Base-by-base conservation (phyloP, 2,113 vertebrate species). In the Willisornis vidua region DNA sequence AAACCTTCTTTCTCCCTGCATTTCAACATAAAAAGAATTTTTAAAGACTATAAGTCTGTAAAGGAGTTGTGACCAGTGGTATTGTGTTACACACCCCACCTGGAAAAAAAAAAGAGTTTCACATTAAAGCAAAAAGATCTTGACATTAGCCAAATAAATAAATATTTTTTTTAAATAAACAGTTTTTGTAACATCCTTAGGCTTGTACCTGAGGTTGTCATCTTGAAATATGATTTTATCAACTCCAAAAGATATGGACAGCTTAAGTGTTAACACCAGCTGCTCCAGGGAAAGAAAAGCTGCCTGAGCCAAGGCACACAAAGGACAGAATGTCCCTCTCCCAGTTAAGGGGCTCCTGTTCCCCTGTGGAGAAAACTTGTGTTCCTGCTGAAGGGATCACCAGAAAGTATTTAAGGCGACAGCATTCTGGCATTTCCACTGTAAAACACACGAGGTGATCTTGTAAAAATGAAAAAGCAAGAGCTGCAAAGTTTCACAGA, bases 321-420 rank as follows among this genome's bases (percentile, higher is more conserved):
- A 57, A 52, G 3, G 7, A 70, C 24, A 29, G 6, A 5, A 31
- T 25, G 49, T n/a, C 8, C 11, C 19, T 43, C 17, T 54, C 24
- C 11, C 35, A 67, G 25, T 19, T 59, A 78, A 81, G 73, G 33
- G 22, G 12, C 16, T 91, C 39, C 33, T 77, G 37, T 13, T 80
- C 16, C 37, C n/a, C 66, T 15, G 2, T 0, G 0, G 77, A 73
- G 8, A 41, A 55, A 82, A 41, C 7, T 10, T 1, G 1, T 19
- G 9, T 19, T 71, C 29, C 43, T 62, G 33, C 12, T 11, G 37
- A 80, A 66, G 14, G 4, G 14, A 62, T 24, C 20, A 43, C 7
- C 52, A 48, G 70, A 5, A 76, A 63, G 22, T 29, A 35, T 28
- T 49, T 72, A 37, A 58, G 14, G 41, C 20, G 29, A 45, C 25